These are phyloP conservation scores for Dermochelys coriacea DNA, from an alignment of 2,797 vertebrate genomes.

Conservation along the genomic window DNA sequence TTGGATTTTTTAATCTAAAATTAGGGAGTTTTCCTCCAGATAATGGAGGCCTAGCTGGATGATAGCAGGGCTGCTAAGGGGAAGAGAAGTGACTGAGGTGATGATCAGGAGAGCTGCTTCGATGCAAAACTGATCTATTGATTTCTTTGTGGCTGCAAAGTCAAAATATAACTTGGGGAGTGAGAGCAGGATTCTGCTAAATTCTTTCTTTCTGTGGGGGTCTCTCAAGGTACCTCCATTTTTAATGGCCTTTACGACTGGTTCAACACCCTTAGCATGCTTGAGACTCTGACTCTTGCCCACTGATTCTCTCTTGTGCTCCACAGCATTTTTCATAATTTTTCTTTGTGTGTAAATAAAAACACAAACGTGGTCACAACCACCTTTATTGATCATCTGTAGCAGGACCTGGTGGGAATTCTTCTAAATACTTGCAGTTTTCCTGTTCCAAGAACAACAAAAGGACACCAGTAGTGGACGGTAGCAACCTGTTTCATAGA, in stretches of 20 bases:
- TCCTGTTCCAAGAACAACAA: not conserved
- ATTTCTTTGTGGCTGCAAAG: not conserved
- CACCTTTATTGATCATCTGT: no score
- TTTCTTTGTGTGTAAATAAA: not conserved
- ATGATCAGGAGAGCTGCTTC: not conserved
- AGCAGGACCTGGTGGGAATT: not conserved
- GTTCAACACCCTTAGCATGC: accelerated
- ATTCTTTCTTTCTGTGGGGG: not conserved
- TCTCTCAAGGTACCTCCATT: not conserved
- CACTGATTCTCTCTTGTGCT: not conserved
- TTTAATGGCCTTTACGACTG: not conserved
- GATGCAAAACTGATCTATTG: not conserved
- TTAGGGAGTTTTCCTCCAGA: not conserved
- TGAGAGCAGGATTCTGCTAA: not conserved
- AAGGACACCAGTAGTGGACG: not conserved
- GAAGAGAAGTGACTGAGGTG: not conserved
- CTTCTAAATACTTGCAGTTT: not conserved
- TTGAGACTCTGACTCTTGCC: not conserved
- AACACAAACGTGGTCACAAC: no score
- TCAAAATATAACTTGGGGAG: not conserved
- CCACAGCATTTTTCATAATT: accelerated
- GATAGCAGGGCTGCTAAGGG: not conserved
- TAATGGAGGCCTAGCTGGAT: not conserved
- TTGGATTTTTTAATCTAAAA: not conserved
- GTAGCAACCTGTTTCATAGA: not conserved